A percentile compares a stretch with the other conserved stretches of the same genome.
Conservation (phyloP, 1,140 invertebrate genomes). For the Scaptodrosophila lebanonensis region DNA sequence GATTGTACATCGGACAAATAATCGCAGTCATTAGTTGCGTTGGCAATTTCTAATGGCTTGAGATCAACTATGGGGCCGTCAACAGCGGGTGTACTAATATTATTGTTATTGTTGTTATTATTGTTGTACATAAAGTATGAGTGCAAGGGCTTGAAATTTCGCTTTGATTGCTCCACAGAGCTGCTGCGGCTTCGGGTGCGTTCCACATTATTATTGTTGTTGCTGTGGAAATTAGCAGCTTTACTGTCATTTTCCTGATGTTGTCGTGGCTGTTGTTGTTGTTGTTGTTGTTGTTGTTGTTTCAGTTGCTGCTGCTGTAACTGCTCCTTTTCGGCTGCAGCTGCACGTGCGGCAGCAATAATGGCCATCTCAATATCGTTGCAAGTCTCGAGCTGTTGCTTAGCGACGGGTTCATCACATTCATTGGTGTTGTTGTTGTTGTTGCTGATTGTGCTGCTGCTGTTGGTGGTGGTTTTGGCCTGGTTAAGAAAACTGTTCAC, state of each 20-base stretch:
- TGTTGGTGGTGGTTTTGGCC: slow-evolving; percentile 20
- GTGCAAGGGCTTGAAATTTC: neutral
- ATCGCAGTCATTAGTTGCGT: neutral
- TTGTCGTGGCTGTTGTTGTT: neutral
- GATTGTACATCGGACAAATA: neutral
- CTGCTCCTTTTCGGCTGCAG: slow-evolving; percentile 49
- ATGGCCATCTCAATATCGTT: slow-evolving; percentile 74
- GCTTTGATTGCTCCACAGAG: too few species aligned
- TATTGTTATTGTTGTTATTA: too few species aligned
- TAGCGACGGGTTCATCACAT: slow-evolving; percentile 14
- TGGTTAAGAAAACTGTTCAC: slow-evolving; percentile 55
- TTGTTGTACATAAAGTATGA: neutral
- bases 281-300: slow-evolving; percentile 15
- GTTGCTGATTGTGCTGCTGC: slow-evolving; percentile 12
- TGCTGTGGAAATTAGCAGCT: neutral
- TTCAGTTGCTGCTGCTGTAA: slow-evolving; percentile 55
- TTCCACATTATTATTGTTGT: neutral
- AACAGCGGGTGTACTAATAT: too few species aligned
- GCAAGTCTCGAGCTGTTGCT: slow-evolving; percentile 65
- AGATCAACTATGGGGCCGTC: too few species aligned
- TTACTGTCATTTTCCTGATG: too few species aligned
- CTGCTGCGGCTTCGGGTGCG: neutral
- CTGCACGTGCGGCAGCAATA: slow-evolving; percentile 64
- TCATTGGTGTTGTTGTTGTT: slow-evolving; percentile 40
- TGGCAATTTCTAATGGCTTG: too few species aligned